Percentiles rank a stretch among this genome's conserved stretches.
Evolutionary conservation across 2,888 invertebrate species (phyloP).

Genomic region (Epistrophella euchroma): DNA sequence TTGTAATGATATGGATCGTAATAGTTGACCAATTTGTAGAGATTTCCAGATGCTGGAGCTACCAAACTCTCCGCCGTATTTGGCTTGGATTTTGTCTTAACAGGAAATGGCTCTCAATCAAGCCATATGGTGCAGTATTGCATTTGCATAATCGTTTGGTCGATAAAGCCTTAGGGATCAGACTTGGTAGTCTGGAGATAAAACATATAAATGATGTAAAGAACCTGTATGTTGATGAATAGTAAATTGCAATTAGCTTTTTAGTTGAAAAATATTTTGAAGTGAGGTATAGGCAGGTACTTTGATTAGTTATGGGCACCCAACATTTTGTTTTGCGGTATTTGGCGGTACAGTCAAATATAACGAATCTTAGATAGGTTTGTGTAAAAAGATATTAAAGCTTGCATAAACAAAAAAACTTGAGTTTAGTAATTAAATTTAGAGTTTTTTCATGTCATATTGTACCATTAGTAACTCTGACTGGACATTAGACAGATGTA

Average conservation of each 20-base stretch:
- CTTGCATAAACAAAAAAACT: too few species aligned
- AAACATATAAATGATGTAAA: background rate
- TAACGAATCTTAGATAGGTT: too few species aligned
- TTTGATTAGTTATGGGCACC: background rate
- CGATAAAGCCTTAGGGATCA: conserved; percentile 29
- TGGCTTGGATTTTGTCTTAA: conserved; percentile 36
- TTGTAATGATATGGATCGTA: conserved; percentile 43
- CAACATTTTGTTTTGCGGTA: too few species aligned
- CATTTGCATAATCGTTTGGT: conserved; percentile 63
- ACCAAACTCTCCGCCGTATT: conserved; percentile 52
- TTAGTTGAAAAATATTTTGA: background rate
- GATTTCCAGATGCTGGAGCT: conserved; percentile 47
- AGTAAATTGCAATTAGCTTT: conserved; percentile 4
- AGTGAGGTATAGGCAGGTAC: background rate
- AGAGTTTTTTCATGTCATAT: too few species aligned
- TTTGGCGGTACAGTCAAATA: too few species aligned
- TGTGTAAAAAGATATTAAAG: too few species aligned
- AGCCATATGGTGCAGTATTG: conserved; percentile 49
- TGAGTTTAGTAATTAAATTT: too few species aligned
- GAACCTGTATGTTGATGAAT: background rate
- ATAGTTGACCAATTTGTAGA: conserved; percentile 69
- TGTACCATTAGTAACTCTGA: too few species aligned
- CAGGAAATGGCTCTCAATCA: conserved; percentile 71
- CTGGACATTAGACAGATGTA: too few species aligned
- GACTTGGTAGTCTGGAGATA: conserved; percentile 39